Percentiles rank a stretch among this genome's conserved stretches.
Evolutionary conservation across 2,888 invertebrate species (phyloP).

Genomic region (Drosophila phalerata): DNA sequence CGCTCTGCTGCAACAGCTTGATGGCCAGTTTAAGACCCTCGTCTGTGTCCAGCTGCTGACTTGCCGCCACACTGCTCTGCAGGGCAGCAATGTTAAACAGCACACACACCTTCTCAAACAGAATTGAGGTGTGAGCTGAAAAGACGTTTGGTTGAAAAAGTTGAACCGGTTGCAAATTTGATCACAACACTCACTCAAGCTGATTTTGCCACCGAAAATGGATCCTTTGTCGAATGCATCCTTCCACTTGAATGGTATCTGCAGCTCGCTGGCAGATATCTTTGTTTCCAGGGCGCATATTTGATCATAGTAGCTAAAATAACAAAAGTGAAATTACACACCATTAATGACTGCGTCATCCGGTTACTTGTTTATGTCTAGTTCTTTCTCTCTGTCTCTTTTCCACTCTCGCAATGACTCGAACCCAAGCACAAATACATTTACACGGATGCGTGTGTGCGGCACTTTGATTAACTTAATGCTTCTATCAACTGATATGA

Average conservation of each 20-base stretch:
- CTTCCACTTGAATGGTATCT: conserved; percentile 99
- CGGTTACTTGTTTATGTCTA: conserved; percentile 52
- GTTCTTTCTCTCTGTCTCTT: conserved; percentile 1
- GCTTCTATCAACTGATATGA: conserved; percentile 40
- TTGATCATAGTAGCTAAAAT: conserved; percentile 97
- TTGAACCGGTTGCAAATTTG: conserved; percentile 31
- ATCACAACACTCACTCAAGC: conserved; percentile 90
- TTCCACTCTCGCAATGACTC: background rate
- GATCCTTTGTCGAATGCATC: conserved; percentile 99
- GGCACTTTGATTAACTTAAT: conserved; percentile 31
- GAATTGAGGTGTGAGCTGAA: conserved; percentile 94
- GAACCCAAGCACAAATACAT: conserved; percentile 25
- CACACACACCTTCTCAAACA: conserved; percentile 97
- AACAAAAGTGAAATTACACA: conserved; percentile 31
- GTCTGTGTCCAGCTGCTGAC: conserved; percentile 94
- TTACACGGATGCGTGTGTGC: conserved; percentile 22
- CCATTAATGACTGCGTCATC: conserved; percentile 68
- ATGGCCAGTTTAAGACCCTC: conserved; percentile 97
- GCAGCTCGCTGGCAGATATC: conserved; percentile 96
- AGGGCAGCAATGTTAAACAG: conserved; percentile 98
- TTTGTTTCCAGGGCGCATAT: conserved; percentile 96
- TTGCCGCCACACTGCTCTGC: conserved; percentile 94
- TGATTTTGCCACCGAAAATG: conserved; percentile 96
- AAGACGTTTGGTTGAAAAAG: conserved; percentile 10
- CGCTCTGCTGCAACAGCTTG: conserved; percentile 96